phyloP scores from a whole-genome alignment of 2,888 invertebrate species.

The Euzetes globulus region DNA sequence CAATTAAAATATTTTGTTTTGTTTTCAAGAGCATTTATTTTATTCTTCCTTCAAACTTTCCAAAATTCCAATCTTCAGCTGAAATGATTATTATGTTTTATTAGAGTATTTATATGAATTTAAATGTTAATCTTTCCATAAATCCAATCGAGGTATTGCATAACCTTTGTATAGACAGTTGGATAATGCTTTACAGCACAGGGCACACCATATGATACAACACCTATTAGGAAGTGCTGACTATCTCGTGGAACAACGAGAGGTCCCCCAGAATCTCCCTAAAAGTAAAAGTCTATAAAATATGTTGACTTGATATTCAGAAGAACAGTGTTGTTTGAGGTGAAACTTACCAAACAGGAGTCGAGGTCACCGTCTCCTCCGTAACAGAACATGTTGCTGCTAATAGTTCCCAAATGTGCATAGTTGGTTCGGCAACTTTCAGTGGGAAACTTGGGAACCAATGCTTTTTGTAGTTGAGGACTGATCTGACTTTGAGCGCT shows the following conservation, averaged over 20 bases:
- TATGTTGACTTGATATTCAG: background rate
- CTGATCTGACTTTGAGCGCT: background rate
- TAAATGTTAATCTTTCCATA: background rate
- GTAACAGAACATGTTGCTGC: background rate
- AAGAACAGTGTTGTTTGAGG: too few relatives aligned
- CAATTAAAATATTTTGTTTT: too few relatives aligned
- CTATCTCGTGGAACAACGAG: background rate
- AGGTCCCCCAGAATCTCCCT: background rate
- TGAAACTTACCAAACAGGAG: background rate
- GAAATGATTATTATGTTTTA: too few relatives aligned
- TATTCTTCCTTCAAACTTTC: too few relatives aligned
- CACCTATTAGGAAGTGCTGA: background rate
- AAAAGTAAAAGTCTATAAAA: background rate
- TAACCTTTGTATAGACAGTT: background rate
- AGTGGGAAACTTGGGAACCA: background rate
- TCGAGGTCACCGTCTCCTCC: background rate
- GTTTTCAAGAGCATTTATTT: too few relatives aligned
- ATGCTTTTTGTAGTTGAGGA: background rate
- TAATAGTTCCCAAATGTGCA: background rate
- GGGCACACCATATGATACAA: background rate
- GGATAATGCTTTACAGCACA: background rate
- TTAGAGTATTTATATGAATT: background rate
- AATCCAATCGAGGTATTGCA: background rate
- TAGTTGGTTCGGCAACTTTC: background rate
- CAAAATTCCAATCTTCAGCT: too few relatives aligned